Percentiles rank a stretch among this genome's conserved stretches.
Evolutionary conservation across 2,113 vertebrate genomes (phyloP).

Genomic region (Thymallus thymallus): DNA sequence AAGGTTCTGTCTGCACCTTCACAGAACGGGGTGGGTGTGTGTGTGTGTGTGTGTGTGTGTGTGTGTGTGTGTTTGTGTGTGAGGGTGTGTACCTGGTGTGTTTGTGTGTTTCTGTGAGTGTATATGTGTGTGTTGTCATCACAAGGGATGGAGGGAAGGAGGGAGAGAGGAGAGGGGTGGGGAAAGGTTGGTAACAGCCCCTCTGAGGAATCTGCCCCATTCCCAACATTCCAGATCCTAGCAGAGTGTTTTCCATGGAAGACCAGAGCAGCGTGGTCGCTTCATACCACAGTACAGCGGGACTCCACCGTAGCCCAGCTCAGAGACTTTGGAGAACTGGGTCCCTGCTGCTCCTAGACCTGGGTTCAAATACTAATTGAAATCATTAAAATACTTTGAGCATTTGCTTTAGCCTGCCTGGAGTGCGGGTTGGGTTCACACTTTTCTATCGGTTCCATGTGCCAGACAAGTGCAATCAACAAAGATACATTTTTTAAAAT

Average conservation of each 20-base stretch:
- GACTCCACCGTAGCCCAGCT: background rate
- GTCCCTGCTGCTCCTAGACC: background rate
- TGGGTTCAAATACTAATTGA: no score
- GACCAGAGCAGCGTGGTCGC: constrained; percentile 25
- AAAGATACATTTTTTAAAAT: no score
- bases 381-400: no score
- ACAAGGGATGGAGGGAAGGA: background rate
- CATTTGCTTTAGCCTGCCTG: no score
- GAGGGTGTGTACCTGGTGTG: constrained; percentile 7
- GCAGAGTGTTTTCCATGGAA: constrained; percentile 29
- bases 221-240: constrained; percentile 54
- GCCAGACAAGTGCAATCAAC: constrained; percentile 8
- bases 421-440: no score
- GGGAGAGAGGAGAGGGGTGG: constrained; percentile 19
- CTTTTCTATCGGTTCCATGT: no score
- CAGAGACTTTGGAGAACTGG: constrained; percentile 25
- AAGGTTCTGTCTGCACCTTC: constrained; percentile 63
- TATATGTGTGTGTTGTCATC: constrained; percentile 27
- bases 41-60: constrained; percentile 9
- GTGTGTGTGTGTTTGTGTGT: constrained; percentile 13
- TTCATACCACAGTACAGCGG: background rate
- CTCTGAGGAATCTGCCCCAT: constrained; percentile 53
- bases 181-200: constrained; percentile 45
- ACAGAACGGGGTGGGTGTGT: constrained; percentile 27
- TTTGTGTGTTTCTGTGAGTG: constrained; percentile 9